Base-by-base conservation (phyloP, 1,140 invertebrate species). In the Drosophila jambulina region DNA sequence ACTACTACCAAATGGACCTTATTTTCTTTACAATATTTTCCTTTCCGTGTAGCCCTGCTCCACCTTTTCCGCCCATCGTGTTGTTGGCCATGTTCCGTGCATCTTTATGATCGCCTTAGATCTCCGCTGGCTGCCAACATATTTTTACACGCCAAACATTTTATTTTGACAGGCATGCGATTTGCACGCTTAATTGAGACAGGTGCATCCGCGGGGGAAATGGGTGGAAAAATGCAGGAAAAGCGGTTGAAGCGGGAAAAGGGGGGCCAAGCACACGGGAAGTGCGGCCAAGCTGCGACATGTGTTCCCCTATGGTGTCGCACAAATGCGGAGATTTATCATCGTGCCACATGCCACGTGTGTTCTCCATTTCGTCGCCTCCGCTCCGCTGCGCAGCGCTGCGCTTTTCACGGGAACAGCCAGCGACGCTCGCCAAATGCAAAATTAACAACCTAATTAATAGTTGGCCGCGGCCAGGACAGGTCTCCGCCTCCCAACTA, bases 181-280 rank as follows among this genome's bases (percentile, higher is more conserved):
- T 88, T 90, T 88, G 85, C 85, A 90, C 85, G 85, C 85, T 90
- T 88, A 88, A 88, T 88, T 88, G 81, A 90, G 81, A 88, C 85
- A 88, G 85, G 85, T 88, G 85, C 81, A 72, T 25, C 38, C 51
- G 43, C 32, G 38, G 58, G 32, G 34, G 21, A 19, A 56, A 34
- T 27, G 38, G 23, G 42, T 23, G 25, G 29, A 17, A 54, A 38
- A 25, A 3, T 9, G 21, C 53, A 56, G 34, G 53, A 56, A 56
- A 56, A 56, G 34, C 34, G 21, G 32, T 15, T 9, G 3, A 15
- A 4, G 15, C n/a, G 2, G 32, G 7, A 29, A 12, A 4, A 12
- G 34, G 34, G 15, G 32, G 29, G 38, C 29, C 7, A n/a, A n/a
- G n/a, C n/a, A 23, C 63, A 69, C 46, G 75, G 79, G 70, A 80